Percentiles rank a stretch among this genome's conserved stretches.
Conservation (phyloP, 2,113 vertebrate genomes). For the Girardinichthys multiradiatus region DNA sequence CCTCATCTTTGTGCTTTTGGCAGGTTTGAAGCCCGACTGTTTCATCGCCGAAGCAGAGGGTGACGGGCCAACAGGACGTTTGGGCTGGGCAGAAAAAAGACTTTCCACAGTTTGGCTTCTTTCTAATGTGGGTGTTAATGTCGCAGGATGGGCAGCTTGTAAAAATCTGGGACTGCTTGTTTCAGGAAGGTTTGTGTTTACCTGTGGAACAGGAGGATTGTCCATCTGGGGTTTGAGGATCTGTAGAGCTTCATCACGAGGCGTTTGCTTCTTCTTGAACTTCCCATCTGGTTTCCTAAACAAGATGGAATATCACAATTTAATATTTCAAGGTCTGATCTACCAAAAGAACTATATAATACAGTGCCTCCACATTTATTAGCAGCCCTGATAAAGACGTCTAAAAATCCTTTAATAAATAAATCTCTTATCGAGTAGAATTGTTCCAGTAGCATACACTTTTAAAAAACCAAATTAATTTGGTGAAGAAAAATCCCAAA, state of each 20-base stretch:
- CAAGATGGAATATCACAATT: conserved; percentile 10
- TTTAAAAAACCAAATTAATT: too few species aligned
- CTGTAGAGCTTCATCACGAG: conserved; percentile 92
- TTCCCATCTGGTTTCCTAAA: conserved; percentile 80
- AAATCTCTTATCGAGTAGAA: too few species aligned
- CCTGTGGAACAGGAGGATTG: conserved; percentile 71
- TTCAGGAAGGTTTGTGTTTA: conserved; percentile 34
- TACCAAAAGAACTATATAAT: not conserved
- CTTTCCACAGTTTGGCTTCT: not conserved
- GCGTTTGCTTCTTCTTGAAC: conserved; percentile 87
- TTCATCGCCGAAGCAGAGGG: conserved; percentile 54
- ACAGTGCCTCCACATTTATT: not conserved
- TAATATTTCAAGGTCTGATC: not conserved
- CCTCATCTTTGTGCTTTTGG: conserved; percentile 71
- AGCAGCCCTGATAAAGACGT: not conserved
- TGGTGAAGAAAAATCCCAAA: too few species aligned
- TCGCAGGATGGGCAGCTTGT: not conserved
- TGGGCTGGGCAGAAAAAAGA: conserved; percentile 55
- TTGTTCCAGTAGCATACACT: too few species aligned
- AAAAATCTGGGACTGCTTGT: not conserved
- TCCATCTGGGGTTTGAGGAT: conserved; percentile 92
- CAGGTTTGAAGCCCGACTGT: conserved; percentile 80
- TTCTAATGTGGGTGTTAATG: not conserved
- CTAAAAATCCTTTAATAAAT: too few species aligned
- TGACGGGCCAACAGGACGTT: conserved; percentile 40